phyloP scores from a whole-genome alignment of 2,797 vertebrate genomes.

The Gadopsis marmoratus region DNA sequence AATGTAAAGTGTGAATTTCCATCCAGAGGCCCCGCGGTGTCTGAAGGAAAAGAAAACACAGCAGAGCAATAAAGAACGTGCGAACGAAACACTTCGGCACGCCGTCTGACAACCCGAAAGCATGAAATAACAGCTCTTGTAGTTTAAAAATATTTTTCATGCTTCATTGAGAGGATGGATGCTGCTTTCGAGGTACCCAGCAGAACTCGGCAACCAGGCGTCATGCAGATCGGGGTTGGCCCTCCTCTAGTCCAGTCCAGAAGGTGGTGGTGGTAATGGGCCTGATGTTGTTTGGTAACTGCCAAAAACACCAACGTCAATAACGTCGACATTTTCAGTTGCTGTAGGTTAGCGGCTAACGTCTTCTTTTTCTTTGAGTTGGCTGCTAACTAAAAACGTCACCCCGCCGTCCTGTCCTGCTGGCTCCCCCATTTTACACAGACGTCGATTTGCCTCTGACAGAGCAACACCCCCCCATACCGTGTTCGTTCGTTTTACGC shows the following conservation, averaged over 20 bases:
- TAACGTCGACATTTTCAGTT: too few species aligned
- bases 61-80: constrained; percentile 16
- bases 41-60: constrained; percentile 51
- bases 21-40: constrained; percentile 40
- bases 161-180: constrained; percentile 53
- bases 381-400: too few species aligned
- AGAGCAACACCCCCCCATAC: too few species aligned
- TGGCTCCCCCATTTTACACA: too few species aligned
- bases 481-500: too few species aligned
- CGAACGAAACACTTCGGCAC: constrained; percentile 21
- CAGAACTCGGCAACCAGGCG: neutral
- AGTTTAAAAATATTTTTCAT: constrained; percentile 21
- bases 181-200: constrained; percentile 47
- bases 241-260: neutral
- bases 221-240: too few species aligned
- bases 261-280: neutral
- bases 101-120: constrained; percentile 13
- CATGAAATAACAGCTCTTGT: constrained; percentile 31
- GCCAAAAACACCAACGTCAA: neutral
- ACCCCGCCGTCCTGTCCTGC: too few species aligned
- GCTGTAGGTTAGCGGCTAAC: too few species aligned
- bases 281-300: neutral
- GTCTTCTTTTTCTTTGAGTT: too few species aligned
- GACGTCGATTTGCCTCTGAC: too few species aligned
- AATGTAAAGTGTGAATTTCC: constrained; percentile 40